Percentiles rank a stretch among this genome's conserved stretches.
Conservation (phyloP, 2,888 invertebrate genomes). For the Apotomis capreana region DNA sequence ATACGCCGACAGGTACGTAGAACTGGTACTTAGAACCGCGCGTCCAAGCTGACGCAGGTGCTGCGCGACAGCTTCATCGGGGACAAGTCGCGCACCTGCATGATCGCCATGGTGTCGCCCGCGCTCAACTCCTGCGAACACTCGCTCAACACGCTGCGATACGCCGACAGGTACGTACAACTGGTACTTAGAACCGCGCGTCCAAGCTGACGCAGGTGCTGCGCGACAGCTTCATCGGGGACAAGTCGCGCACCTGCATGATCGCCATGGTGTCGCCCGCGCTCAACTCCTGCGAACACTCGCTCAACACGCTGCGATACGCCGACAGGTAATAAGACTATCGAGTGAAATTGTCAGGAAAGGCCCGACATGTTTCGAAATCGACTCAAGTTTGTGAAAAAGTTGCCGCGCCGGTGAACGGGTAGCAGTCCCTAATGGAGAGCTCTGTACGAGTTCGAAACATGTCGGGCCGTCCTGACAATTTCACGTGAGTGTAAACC, state of each 20-base stretch:
- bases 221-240: conserved; percentile 98
- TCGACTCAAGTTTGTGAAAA: too few species aligned
- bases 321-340: too few species aligned
- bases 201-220: conserved; percentile 98
- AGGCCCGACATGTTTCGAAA: too few species aligned
- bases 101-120: conserved; percentile 99
- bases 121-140: conserved; percentile 98
- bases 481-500: too few species aligned
- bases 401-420: too few species aligned
- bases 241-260: conserved; percentile 99
- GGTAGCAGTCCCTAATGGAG: too few species aligned
- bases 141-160: conserved; percentile 97
- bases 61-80: conserved; percentile 99
- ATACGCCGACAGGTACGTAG: conserved; percentile 90
- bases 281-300: conserved; percentile 98
- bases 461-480: too few species aligned
- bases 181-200: conserved; percentile 83
- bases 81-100: conserved; percentile 98
- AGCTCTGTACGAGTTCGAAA: too few species aligned
- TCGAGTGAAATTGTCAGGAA: too few species aligned
- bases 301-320: conserved; percentile 98
- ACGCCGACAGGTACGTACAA: conserved; percentile 88
- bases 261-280: conserved; percentile 99
- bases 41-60: conserved; percentile 98
- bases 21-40: conserved; percentile 79